Evolutionary conservation across 2,113 vertebrate genomes (phyloP), one percentile per base, ranked within the genome.

Genomic region (Sphyrna mokarran): DNA sequence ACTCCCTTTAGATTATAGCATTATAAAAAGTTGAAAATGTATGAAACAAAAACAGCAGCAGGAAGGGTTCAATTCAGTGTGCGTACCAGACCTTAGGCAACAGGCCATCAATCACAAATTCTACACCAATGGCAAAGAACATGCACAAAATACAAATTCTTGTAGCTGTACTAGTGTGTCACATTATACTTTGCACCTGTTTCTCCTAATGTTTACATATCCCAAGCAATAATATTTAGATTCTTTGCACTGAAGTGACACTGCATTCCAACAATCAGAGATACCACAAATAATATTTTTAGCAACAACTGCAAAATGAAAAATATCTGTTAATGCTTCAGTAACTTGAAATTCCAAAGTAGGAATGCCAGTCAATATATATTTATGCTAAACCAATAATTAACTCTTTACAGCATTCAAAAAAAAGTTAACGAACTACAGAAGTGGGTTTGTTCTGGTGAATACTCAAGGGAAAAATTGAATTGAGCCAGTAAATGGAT

Each of bases 211-310:
- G 63, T 69, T 69, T 14, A 70, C 22, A 94, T 63, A 68, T 69
- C n/a, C 8, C 37, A 69, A 72, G 37, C 68, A 95, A 96, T 96
- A 96, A 96, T 97, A 97, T 97, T 97, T 97, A 97, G 98, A 97
- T 97, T 98, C 97, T 96, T 97, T 43, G 97, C 96, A 96, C 54
- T 97, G 97, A 97, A 96, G 96, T 96, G 97, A 98, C 96, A 96
- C 23, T 97, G 97, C 97, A 97, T 97, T 97, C 96, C 97, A 95
- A 96, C 95, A 96, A 97, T 96, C 96, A 97, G 96, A 97, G 97
- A 97, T 95, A 96, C 96, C 96, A 95, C 54, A 96, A 78, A 87
- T 96, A 96, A 96, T 95, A 96, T 96, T 96, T 97, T 96, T 33
- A 96, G 97, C 96, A 97, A 96, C 97, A 96, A 97, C 97, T 96